phyloP scores from a whole-genome alignment of 2,113 vertebrate genomes.

The Catharus minimus region DNA sequence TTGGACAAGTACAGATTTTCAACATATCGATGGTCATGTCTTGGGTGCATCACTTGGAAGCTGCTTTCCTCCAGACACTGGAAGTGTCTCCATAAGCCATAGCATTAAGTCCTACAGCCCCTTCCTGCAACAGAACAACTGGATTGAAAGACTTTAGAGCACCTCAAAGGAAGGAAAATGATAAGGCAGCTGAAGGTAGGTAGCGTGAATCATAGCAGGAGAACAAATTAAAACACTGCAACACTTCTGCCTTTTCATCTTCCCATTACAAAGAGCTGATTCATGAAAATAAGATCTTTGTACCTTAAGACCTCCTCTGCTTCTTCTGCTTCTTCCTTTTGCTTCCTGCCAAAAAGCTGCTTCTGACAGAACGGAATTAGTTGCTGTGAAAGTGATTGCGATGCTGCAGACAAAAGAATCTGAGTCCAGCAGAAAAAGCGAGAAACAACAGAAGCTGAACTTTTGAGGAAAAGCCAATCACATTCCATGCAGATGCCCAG shows the following conservation, averaged over 20 bases:
- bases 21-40: background rate
- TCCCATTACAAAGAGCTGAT: background rate
- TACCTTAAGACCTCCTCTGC: conserved; percentile 30
- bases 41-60: background rate
- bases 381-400: conserved; percentile 9
- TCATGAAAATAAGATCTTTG: conserved; percentile 31
- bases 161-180: background rate
- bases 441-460: conserved; percentile 26
- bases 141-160: background rate
- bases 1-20: background rate
- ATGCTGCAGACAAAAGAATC: conserved; percentile 35
- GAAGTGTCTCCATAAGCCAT: background rate
- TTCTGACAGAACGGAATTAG: conserved; percentile 31
- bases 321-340: conserved; percentile 28
- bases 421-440: background rate
- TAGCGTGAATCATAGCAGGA: background rate
- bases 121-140: background rate
- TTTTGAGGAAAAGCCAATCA: background rate
- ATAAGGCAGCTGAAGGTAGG: background rate
- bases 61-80: background rate
- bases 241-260: background rate
- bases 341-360: conserved; percentile 29
- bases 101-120: background rate
- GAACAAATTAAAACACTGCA: conserved; percentile 12
- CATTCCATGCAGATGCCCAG: conserved; percentile 23